Conservation (phyloP, 2,888 invertebrate species). For the Hemicrepidius hirtus region DNA sequence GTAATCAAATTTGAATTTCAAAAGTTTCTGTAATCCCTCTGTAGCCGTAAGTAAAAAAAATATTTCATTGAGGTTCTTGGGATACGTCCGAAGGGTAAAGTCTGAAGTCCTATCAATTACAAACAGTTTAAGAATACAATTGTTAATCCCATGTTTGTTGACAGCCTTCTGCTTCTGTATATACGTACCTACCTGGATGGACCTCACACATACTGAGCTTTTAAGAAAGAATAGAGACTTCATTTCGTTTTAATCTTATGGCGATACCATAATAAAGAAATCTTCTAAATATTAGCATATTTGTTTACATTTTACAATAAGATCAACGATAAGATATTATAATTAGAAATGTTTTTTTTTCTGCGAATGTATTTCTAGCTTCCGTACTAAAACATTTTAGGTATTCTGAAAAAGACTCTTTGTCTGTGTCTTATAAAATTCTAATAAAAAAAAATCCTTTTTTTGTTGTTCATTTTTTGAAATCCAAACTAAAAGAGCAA, state of each 20-base stretch:
- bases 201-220: slow-evolving; percentile 65
- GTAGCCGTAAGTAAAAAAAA: slow-evolving; percentile 28
- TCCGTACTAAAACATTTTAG: too few species aligned
- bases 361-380: too few species aligned
- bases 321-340: too few species aligned
- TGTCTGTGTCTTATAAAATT: not conserved
- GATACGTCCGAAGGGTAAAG: slow-evolving; percentile 35
- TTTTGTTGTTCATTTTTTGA: not conserved
- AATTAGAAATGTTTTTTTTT: too few species aligned
- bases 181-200: slow-evolving; percentile 61
- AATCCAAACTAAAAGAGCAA: not conserved
- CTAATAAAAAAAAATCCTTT: not conserved
- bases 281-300: too few species aligned
- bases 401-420: too few species aligned
- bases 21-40: slow-evolving; percentile 36
- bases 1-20: too few species aligned
- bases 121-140: slow-evolving; percentile 71
- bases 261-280: too few species aligned
- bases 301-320: too few species aligned
- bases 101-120: slow-evolving; percentile 66
- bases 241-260: too few species aligned
- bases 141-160: slow-evolving; percentile 71
- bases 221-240: too few species aligned
- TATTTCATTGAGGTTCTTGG: slow-evolving; percentile 33
- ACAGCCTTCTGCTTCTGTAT: slow-evolving; percentile 62